Evolutionary conservation across 2,888 invertebrate genomes (phyloP).

Genomic region (Dicycla oo): DNA sequence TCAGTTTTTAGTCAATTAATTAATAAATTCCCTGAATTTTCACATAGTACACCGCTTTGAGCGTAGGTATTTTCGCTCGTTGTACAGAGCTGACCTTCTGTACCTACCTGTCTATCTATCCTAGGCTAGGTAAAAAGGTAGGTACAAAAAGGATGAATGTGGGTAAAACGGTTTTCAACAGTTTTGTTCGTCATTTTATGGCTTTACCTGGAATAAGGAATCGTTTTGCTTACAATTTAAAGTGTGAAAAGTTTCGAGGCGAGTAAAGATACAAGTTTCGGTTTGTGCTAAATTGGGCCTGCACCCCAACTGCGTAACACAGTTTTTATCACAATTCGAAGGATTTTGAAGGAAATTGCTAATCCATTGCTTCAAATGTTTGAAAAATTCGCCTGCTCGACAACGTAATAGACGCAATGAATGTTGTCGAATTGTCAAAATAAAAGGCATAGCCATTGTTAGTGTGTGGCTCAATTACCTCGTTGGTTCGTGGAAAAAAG

Average conservation of each 20-base stretch:
- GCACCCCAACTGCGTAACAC: neutral
- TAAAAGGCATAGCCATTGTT: neutral
- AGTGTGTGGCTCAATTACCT: neutral
- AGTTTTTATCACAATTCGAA: neutral
- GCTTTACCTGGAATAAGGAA: slow-evolving; percentile 7
- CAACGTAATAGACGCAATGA: neutral
- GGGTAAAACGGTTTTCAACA: slow-evolving; percentile 44
- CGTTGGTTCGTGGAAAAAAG: neutral
- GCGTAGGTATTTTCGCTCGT: neutral
- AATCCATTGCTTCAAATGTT: neutral
- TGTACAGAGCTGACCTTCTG: neutral
- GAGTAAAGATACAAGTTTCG: neutral
- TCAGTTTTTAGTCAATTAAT: too few relatives aligned
- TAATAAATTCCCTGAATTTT: too few relatives aligned
- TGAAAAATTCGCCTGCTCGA: neutral
- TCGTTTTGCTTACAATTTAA: slow-evolving; percentile 19
- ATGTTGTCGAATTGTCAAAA: neutral
- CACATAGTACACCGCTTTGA: too few relatives aligned
- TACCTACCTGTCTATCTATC: neutral
- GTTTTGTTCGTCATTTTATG: slow-evolving; percentile 47
- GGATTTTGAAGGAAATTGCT: neutral
- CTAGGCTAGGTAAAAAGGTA: slow-evolving; percentile 15
- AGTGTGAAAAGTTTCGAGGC: slow-evolving; percentile 5
- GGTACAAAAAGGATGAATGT: slow-evolving; percentile 28
- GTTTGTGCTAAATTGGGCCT: neutral